Percentiles rank a stretch among this genome's conserved stretches.
phyloP scores from a whole-genome alignment of 2,888 invertebrate genomes.

The Philereme transversata region DNA sequence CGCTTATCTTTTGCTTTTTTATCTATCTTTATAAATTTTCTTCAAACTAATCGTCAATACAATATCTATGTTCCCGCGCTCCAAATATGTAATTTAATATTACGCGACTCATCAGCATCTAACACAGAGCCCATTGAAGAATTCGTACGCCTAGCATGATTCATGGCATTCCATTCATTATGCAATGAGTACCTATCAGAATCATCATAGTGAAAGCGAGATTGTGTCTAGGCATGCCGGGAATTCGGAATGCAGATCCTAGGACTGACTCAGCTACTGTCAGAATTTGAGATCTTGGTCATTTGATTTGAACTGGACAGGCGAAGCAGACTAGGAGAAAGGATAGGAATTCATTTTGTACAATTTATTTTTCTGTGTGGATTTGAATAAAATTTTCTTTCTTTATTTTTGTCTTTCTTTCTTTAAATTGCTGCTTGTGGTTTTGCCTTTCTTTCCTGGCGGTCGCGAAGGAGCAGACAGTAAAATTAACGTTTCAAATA shows the following conservation, averaged over 20 bases:
- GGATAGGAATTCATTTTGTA: neutral
- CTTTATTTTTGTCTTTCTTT: neutral
- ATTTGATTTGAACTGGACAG: conserved; percentile 16
- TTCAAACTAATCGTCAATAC: neutral
- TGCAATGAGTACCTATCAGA: conserved; percentile 41
- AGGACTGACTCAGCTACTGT: conserved; percentile 31
- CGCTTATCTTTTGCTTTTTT: too few species aligned
- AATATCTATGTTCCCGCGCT: conserved; percentile 17
- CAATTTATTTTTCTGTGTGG: neutral
- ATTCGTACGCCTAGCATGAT: conserved; percentile 31
- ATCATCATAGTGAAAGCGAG: conserved; percentile 45
- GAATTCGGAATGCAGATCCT: conserved; percentile 49
- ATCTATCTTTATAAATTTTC: too few species aligned
- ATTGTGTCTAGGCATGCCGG: conserved; percentile 42
- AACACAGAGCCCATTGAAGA: conserved; percentile 31
- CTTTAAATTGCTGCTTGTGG: too few species aligned
- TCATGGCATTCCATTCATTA: conserved; percentile 45
- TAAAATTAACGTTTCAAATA: too few species aligned
- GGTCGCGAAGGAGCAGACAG: too few species aligned
- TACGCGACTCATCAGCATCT: conserved; percentile 25
- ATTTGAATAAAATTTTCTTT: neutral
- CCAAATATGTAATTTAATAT: conserved; percentile 27
- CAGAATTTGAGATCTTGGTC: conserved; percentile 33
- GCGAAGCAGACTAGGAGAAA: conserved; percentile 4
- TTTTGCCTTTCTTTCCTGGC: too few species aligned